Base-by-base conservation (phyloP, 2,113 vertebrate genomes). In the Tragulus kanchil region DNA sequence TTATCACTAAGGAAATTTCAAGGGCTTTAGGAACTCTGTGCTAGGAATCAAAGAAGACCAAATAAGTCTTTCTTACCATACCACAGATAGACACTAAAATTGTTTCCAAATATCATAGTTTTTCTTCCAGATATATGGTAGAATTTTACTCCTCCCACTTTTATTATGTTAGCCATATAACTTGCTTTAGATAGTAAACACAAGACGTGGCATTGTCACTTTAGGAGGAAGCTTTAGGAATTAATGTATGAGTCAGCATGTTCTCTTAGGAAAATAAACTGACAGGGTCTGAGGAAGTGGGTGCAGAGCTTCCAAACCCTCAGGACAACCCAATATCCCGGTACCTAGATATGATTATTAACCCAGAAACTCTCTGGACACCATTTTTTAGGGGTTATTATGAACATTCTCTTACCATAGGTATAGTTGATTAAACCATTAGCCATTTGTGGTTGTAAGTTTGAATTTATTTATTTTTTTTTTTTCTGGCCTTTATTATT, bases 171-270 rank as follows among this genome's bases (percentile, higher is more conserved):
- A 59, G 26, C 26, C 31, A 15, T 73, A 64, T 45, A 16, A 42
- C 31, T 84, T 94, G 69, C 42, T 65, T 95, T 93, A 73, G 5
- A 31, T 71, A 93, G 16, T 26, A 64, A 83, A 45, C 26, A 42
- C 75, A 64, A 92, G 59, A 85, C 78, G 17, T 69, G 59, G 48
- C 67, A 48, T 64, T 62, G 36, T 90, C 75, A 21, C 50, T 94
- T 94, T 31, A 67, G 31, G 6, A 85, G 54, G 23, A 93, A 92
- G 19, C 52, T 85, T 85, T 94, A 89, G 45, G 83, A 84, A 58
- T 94, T 56, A 62, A 8, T 71, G 28, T 82, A 6, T 9, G 19
- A 23, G 42, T 62, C 36, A 6, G 48, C 42, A 15, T 77, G 5
- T 64, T 62, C 14, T 8, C 45, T n/a, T n/a, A n/a, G n/a, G n/a